These are phyloP conservation scores for Melanocharis versteri DNA, from an alignment of 2,113 vertebrate species.

Conservation along the genomic window DNA sequence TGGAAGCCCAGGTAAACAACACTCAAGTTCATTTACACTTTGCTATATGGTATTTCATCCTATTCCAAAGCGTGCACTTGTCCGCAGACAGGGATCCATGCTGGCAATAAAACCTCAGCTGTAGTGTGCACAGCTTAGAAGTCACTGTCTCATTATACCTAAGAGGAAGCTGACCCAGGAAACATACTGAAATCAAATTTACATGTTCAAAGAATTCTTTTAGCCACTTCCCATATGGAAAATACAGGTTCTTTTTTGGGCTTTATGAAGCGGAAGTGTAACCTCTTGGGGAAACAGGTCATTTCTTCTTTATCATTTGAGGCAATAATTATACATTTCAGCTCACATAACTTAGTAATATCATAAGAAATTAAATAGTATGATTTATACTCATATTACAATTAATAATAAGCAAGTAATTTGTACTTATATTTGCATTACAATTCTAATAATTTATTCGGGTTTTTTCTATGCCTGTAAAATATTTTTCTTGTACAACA, in stretches of 20 bases:
- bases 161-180: neutral
- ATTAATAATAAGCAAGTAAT: neutral
- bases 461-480: neutral
- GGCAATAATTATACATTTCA: neutral
- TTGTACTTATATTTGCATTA: neutral
- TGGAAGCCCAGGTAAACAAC: neutral
- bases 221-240: neutral
- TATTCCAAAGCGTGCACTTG: neutral
- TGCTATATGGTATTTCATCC: neutral
- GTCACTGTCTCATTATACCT: neutral
- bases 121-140: neutral
- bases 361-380: neutral
- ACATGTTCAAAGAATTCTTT: neutral
- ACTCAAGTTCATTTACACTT: neutral
- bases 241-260: neutral
- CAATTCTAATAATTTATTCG: neutral
- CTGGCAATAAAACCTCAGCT: neutral
- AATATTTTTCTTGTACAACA: neutral
- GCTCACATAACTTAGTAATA: neutral
- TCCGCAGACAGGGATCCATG: neutral
- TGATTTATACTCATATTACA: neutral
- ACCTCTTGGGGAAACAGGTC: neutral
- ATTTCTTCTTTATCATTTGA: neutral
- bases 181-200: neutral
- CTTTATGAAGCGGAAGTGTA: neutral